Conservation (phyloP, 2,888 invertebrate species). For the Phengaris arion region DNA sequence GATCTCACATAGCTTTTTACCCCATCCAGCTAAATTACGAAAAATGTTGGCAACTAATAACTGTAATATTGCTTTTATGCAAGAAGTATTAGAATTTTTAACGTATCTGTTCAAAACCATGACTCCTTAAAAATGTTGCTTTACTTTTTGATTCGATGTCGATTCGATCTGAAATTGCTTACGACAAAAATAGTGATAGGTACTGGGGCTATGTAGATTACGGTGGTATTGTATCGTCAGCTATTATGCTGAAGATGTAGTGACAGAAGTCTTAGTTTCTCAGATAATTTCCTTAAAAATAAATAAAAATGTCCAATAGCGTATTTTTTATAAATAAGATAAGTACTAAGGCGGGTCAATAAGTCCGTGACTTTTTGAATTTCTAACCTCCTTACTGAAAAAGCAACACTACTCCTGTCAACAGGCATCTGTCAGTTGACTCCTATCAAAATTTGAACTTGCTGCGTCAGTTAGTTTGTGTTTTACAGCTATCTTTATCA, state of each 20-base stretch:
- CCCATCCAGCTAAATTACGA: slow-evolving; percentile 30
- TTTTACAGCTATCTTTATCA: too few relatives aligned
- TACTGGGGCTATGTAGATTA: slow-evolving; percentile 29
- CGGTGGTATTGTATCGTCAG: slow-evolving; percentile 24
- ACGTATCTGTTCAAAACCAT: too few relatives aligned
- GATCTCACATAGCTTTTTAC: slow-evolving; percentile 27
- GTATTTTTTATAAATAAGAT: too few relatives aligned
- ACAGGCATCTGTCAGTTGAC: too few relatives aligned
- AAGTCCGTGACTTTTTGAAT: too few relatives aligned
- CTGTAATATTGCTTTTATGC: slow-evolving; percentile 28
- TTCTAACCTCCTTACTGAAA: too few relatives aligned
- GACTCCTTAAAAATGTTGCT: slow-evolving; percentile 1
- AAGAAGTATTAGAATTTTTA: too few relatives aligned
- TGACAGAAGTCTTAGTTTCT: slow-evolving; percentile 28
- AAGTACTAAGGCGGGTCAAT: too few relatives aligned
- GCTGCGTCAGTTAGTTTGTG: too few relatives aligned
- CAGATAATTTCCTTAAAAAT: slow-evolving; percentile 30
- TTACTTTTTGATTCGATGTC: slow-evolving; percentile 25
- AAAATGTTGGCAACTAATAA: slow-evolving; percentile 29
- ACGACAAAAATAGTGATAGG: slow-evolving; percentile 24
- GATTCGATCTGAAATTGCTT: slow-evolving; percentile 15
- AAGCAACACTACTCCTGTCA: too few relatives aligned
- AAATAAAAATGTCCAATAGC: too few relatives aligned
- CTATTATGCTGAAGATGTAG: slow-evolving; percentile 24
- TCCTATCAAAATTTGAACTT: too few relatives aligned